Conservation (phyloP, 2,113 vertebrate genomes). For the Odontesthes bonariensis region DNA sequence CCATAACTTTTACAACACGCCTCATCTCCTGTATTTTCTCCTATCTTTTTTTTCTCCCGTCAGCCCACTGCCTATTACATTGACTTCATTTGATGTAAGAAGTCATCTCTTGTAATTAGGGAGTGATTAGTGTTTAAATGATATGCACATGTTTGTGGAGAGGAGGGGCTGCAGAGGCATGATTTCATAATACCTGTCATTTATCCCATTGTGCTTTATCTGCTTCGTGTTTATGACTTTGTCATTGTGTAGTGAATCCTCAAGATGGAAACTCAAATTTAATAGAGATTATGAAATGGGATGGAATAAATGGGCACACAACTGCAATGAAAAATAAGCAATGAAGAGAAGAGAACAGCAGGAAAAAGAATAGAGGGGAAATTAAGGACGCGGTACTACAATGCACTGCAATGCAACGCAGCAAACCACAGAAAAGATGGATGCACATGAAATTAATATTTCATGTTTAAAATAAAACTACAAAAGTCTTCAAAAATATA, state of each 20-base stretch:
- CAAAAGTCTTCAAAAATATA: neutral
- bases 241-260: slow-evolving; percentile 27
- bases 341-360: slow-evolving; percentile 3
- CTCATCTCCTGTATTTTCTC: slow-evolving; percentile 65
- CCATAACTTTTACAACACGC: slow-evolving; percentile 71
- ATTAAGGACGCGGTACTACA: slow-evolving; percentile 4
- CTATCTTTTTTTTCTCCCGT: slow-evolving; percentile 46
- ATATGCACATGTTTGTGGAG: slow-evolving; percentile 56
- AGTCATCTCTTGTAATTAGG: slow-evolving; percentile 56
- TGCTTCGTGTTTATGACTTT: slow-evolving; percentile 20
- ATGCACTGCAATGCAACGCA: slow-evolving; percentile 16
- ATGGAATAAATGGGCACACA: slow-evolving; percentile 28
- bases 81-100: slow-evolving; percentile 54
- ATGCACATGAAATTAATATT: neutral
- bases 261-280: slow-evolving; percentile 42
- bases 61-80: slow-evolving; percentile 32
- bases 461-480: neutral
- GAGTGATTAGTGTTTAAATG: slow-evolving; percentile 65
- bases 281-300: slow-evolving; percentile 48
- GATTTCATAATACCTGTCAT: slow-evolving; percentile 42
- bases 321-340: slow-evolving; percentile 15
- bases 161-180: slow-evolving; percentile 3
- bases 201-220: slow-evolving; percentile 27
- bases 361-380: slow-evolving; percentile 5
- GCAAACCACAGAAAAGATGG: neutral